phyloP scores from a whole-genome alignment of 2,888 invertebrate genomes.

The Atrina japonica region DNA sequence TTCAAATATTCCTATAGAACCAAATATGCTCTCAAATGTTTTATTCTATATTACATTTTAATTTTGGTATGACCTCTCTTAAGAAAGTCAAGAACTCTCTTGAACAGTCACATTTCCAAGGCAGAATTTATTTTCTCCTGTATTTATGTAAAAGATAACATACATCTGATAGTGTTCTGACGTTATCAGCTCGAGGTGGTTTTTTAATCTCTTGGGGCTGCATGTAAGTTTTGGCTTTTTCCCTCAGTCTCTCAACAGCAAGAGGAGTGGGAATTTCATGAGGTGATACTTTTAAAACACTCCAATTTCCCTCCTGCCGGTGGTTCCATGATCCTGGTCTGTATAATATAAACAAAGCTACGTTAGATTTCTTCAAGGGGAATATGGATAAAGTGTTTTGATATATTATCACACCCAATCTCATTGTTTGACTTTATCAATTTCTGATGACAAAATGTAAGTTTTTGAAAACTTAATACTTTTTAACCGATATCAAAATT shows the following conservation, averaged over 20 bases:
- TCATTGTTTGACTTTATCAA: not conserved
- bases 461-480: too few species aligned
- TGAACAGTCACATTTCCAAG: too few species aligned
- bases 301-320: slow-evolving; percentile 50
- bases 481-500: too few species aligned
- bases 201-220: slow-evolving; percentile 39
- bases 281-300: slow-evolving; percentile 45
- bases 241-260: slow-evolving; percentile 49
- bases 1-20: too few species aligned
- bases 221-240: slow-evolving; percentile 53
- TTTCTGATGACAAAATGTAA: not conserved
- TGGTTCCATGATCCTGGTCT: slow-evolving; percentile 68
- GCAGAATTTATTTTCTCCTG: too few species aligned
- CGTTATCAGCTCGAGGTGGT: slow-evolving; percentile 25
- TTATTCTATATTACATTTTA: too few species aligned
- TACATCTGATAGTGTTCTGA: slow-evolving; percentile 50
- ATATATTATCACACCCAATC: too few species aligned
- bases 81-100: too few species aligned
- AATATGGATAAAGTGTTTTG: too few species aligned
- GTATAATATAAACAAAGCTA: slow-evolving; percentile 7
- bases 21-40: too few species aligned
- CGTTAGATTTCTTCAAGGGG: not conserved
- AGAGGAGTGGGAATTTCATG: slow-evolving; percentile 48
- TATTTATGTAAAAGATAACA: not conserved
- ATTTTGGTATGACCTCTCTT: too few species aligned